Conservation (phyloP, 2,888 invertebrate genomes). For the Oxycera nigricornis region DNA sequence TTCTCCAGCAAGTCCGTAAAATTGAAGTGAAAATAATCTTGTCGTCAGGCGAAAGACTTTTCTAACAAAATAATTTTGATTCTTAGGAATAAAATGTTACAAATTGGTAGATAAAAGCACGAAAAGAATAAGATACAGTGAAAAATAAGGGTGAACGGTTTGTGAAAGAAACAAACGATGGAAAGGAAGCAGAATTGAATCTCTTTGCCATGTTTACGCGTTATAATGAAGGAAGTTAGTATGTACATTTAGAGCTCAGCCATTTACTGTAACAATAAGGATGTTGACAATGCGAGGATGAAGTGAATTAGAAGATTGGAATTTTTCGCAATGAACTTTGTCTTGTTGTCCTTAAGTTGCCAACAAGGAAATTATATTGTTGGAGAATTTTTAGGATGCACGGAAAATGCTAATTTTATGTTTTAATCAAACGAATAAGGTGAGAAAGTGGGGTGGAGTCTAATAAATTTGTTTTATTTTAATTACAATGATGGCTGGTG, state of each 20-base stretch:
- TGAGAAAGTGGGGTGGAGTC: too few species aligned
- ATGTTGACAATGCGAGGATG: not conserved
- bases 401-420: constrained; percentile 6
- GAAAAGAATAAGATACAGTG: too few species aligned
- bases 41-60: not conserved
- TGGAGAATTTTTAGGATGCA: not conserved
- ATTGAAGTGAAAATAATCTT: not conserved
- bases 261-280: too few species aligned
- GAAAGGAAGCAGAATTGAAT: too few species aligned
- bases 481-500: too few species aligned
- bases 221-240: too few species aligned
- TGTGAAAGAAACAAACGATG: too few species aligned
- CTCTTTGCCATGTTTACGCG: too few species aligned
- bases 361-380: not conserved
- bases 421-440: not conserved
- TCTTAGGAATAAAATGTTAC: not conserved
- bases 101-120: too few species aligned
- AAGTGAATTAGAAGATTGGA: not conserved
- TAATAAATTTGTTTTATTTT: too few species aligned
- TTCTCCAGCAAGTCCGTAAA: not conserved
- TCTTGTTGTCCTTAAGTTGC: not conserved
- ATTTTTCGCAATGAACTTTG: not conserved
- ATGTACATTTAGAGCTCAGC: too few species aligned
- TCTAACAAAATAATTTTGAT: not conserved
- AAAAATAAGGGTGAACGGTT: too few species aligned